Percentiles rank a stretch among this genome's conserved stretches.
These are phyloP conservation scores for Clavelina lepadiformis DNA, from an alignment of 23 tunicate species.

Conservation along the genomic window DNA sequence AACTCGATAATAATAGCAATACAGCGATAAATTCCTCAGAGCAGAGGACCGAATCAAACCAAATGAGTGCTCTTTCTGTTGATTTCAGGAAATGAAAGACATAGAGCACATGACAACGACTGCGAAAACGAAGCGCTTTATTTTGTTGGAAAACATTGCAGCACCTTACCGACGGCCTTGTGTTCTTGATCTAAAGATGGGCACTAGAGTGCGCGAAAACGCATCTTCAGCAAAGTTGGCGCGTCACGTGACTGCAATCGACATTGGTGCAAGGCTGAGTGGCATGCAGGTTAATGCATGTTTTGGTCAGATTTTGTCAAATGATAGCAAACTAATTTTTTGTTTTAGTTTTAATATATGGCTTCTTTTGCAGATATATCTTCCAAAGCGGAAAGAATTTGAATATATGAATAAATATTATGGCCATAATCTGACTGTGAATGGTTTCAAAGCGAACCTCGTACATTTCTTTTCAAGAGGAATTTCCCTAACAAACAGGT, in stretches of 20 bases:
- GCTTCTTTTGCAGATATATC: constrained; percentile 39
- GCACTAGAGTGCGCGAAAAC: constrained; percentile 67
- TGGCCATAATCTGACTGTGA: constrained; percentile 62
- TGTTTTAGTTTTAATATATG: neutral
- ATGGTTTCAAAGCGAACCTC: constrained; percentile 58
- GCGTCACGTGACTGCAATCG: constrained; percentile 71
- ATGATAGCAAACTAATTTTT: neutral
- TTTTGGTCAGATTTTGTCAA: neutral
- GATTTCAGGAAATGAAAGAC: no score
- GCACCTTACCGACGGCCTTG: constrained; percentile 62
- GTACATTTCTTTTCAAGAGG: constrained; percentile 76
- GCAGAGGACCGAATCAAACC: no score
- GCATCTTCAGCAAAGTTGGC: constrained; percentile 70
- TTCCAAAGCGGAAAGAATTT: constrained; percentile 30
- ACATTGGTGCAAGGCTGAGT: constrained; percentile 74
- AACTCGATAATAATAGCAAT: no score
- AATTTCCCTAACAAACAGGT: constrained; percentile 12
- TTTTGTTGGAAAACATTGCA: constrained; percentile 73
- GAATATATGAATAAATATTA: constrained; percentile 65
- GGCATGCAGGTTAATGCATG: constrained; percentile 80
- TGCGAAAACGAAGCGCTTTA: constrained; percentile 59
- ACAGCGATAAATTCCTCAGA: no score
- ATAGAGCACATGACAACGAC: neutral
- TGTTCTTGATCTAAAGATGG: constrained; percentile 84
- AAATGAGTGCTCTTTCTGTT: no score